phyloP scores from a whole-genome alignment of 2,113 vertebrate genomes.

The Lepidothrix coronata region DNA sequence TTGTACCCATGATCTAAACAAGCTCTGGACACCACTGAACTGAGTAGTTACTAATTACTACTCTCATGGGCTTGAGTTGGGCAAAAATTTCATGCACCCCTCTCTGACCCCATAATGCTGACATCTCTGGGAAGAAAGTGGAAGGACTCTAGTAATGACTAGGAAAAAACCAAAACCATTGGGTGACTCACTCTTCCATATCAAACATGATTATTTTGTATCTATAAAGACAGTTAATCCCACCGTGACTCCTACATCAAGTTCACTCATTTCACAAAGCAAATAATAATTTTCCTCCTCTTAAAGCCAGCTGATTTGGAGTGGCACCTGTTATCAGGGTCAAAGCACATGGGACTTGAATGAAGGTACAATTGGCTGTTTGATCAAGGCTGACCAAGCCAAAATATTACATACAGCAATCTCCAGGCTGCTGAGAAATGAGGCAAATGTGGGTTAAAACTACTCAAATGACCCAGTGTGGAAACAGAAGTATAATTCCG shows the following conservation, averaged over 20 bases:
- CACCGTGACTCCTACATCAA: neutral
- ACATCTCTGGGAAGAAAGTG: neutral
- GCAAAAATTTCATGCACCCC: neutral
- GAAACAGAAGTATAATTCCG: slow-evolving; percentile 28
- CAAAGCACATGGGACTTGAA: neutral
- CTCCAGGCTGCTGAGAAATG: neutral
- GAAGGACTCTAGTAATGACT: neutral
- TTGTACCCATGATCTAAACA: neutral
- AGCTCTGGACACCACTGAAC: neutral
- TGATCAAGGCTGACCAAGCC: neutral
- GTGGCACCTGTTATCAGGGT: neutral
- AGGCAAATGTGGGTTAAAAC: neutral
- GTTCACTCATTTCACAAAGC: neutral
- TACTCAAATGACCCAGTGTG: neutral
- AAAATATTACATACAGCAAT: neutral
- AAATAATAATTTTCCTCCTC: neutral
- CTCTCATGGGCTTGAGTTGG: neutral
- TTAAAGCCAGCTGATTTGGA: neutral
- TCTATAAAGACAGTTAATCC: neutral
- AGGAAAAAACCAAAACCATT: slow-evolving; percentile 4
- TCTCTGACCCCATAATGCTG: neutral
- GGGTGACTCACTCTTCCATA: slow-evolving; percentile 36
- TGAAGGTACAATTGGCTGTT: neutral
- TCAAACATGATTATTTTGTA: slow-evolving; percentile 4
- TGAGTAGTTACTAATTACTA: neutral